Percentiles rank a stretch among this genome's conserved stretches.
Conservation (phyloP, 2,113 vertebrate genomes). For the Prinia subflava region DNA sequence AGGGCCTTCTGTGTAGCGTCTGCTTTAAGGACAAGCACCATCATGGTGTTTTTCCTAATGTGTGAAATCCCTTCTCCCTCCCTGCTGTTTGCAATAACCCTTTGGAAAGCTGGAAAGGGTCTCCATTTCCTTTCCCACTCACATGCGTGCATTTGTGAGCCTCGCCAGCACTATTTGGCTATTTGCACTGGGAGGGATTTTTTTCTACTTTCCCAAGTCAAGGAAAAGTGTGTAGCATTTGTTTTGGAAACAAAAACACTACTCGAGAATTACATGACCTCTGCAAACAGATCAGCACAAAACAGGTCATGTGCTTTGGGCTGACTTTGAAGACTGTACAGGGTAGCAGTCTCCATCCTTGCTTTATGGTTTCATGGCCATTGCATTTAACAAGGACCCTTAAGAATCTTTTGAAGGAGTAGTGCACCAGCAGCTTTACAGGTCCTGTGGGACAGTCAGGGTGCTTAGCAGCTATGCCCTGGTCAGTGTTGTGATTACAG, state of each 20-base stretch:
- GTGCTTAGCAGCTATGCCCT: neutral
- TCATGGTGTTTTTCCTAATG: conserved; percentile 1
- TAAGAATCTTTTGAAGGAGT: neutral
- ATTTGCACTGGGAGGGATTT: neutral
- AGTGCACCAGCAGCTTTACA: neutral
- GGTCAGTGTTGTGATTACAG: neutral
- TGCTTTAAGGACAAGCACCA: conserved; percentile 19
- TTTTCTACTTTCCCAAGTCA: neutral
- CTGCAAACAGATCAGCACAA: neutral
- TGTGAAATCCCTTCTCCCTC: conserved; percentile 40
- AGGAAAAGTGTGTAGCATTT: neutral
- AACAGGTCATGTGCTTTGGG: neutral
- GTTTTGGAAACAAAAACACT: conserved; percentile 26
- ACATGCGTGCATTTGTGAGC: neutral
- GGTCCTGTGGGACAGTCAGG: neutral
- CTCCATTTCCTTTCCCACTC: neutral
- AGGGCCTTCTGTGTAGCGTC: neutral
- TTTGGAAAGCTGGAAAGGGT: conserved; percentile 47
- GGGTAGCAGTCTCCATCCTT: neutral
- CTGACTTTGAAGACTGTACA: neutral
- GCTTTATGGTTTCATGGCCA: neutral
- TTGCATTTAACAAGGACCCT: neutral
- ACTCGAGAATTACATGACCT: neutral
- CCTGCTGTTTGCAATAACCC: conserved; percentile 20
- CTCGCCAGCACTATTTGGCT: neutral